Percentiles rank a stretch among this genome's conserved stretches.
phyloP scores from a whole-genome alignment of 2,888 invertebrate genomes.

The Schizaphis graminum region DNA sequence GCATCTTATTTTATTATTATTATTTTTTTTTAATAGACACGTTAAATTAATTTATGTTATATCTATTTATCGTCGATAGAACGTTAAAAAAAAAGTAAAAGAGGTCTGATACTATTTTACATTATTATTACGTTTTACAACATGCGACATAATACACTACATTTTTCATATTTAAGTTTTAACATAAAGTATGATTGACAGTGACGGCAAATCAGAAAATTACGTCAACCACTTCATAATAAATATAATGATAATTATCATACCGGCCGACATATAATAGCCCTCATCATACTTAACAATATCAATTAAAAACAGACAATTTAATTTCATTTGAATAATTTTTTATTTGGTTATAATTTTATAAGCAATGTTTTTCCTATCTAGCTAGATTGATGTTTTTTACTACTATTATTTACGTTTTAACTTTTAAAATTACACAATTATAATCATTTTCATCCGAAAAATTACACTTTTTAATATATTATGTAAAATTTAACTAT shows the following conservation, averaged over 20 bases:
- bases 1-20: not conserved
- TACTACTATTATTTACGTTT: not conserved
- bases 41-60: not conserved
- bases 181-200: not conserved
- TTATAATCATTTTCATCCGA: not conserved
- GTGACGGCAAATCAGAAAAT: not conserved
- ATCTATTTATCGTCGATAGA: not conserved
- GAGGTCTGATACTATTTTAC: not conserved
- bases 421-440: not conserved
- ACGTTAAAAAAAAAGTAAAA: not conserved
- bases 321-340: not conserved
- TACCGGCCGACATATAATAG: not conserved
- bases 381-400: not conserved
- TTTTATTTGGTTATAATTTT: not conserved
- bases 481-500: not conserved
- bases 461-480: not conserved
- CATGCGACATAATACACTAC: not conserved
- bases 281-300: not conserved
- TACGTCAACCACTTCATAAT: constrained; percentile 3
- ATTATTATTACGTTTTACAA: not conserved
- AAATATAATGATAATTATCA: not conserved
- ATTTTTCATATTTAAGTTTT: not conserved
- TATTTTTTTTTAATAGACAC: not conserved
- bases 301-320: constrained; percentile 31
- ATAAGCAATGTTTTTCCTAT: not conserved